phyloP scores from a whole-genome alignment of 2,888 invertebrate genomes.

The Synanthedon formicaeformis region DNA sequence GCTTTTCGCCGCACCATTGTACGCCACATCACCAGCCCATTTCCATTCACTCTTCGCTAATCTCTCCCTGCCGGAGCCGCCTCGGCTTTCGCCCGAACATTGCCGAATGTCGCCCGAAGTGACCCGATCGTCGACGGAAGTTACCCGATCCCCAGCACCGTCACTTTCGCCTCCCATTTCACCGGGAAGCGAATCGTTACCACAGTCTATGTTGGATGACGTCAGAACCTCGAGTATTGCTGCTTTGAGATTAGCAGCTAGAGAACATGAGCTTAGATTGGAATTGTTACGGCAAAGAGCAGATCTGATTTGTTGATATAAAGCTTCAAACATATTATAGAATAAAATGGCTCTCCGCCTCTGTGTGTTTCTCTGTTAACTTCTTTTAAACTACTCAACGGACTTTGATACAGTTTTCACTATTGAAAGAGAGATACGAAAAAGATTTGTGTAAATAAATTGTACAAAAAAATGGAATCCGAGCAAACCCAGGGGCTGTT shows the following conservation, averaged over 20 bases:
- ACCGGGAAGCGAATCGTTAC: constrained; percentile 62
- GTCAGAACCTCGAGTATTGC: constrained; percentile 90
- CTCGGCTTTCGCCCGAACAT: constrained; percentile 47
- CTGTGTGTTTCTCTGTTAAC: too few relatives aligned
- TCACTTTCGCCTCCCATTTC: constrained; percentile 68
- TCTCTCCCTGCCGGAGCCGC: constrained; percentile 71
- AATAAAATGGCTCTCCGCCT: too few relatives aligned
- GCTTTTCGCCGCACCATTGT: constrained; percentile 54
- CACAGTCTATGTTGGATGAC: constrained; percentile 69
- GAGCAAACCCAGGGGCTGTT: too few relatives aligned
- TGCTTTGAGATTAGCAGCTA: constrained; percentile 84
- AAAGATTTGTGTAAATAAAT: too few relatives aligned
- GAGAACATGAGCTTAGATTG: constrained; percentile 88
- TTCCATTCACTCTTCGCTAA: constrained; percentile 90
- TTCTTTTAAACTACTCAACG: too few relatives aligned
- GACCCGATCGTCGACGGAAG: constrained; percentile 38
- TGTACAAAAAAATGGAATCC: too few relatives aligned
- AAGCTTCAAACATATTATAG: too few relatives aligned
- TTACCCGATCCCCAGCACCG: constrained; percentile 39
- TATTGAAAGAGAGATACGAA: too few relatives aligned
- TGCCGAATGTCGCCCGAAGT: constrained; percentile 29
- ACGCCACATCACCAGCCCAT: constrained; percentile 69
- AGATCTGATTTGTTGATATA: constrained; percentile 50
- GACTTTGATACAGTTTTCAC: too few relatives aligned
- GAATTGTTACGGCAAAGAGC: constrained; percentile 83